Base-by-base conservation (phyloP, 2,888 invertebrate genomes). In the Zootermopsis nevadensis region DNA sequence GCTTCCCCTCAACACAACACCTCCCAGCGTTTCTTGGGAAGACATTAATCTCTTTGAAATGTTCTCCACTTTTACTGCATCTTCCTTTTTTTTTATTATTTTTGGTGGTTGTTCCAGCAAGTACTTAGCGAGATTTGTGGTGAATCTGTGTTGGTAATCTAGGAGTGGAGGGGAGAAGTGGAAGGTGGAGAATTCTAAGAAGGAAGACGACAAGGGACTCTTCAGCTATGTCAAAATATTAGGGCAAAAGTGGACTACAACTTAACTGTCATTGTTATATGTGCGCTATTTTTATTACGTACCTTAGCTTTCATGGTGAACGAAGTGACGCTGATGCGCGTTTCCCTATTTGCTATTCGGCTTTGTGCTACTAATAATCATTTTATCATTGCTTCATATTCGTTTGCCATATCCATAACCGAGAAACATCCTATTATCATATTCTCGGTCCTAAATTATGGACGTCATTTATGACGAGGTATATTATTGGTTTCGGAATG, bases 41-140 rank as follows among this genome's bases (percentile, higher is more conserved):
- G 60, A 60, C 60, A 60, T 60, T 60, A 60, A 60, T 60, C 60
- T 60, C 60, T 60, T 27, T 60, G 60, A 60, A 60, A 60, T 60
- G 27, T 60, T 60, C 60, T 60, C 60, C n/a, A n/a, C 60, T 60
- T 60, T 60, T 60, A 60, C 60, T 60, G n/a, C n/a, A 60, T 60
- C 48, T 48, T 48, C 15, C 15, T 15, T 53, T n/a, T 60, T 60
- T 60, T 60, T 60, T 60, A 60, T 60, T 60, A 48, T 48, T 69
- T 69, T 33, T 33, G 27, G 33, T 69, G 33, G 33, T 69, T 69
- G 69, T 69, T 69, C 69, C 30, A 22, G 33, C 22, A 33, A 69
- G 31, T 69, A 69, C 69, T 69, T 69, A 31, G 69, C 33, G 33
- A 69, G 69, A 69, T 69, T 69, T 22, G 15, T 69, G 33, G 69